Percentiles rank a stretch among this genome's conserved stretches.
Conservation (phyloP, 2,888 invertebrate genomes). For the Hyles lineata region DNA sequence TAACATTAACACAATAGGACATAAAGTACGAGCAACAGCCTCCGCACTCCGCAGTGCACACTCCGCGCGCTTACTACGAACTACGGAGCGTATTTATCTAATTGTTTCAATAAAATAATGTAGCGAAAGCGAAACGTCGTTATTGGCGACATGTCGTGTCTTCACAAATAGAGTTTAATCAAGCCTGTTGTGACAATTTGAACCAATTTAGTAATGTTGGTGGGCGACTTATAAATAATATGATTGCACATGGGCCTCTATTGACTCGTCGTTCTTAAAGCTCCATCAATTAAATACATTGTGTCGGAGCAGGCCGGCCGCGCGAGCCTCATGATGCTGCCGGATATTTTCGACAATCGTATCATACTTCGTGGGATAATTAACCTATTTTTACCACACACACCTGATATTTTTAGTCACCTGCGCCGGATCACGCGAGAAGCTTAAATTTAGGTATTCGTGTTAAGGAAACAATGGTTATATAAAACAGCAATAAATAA, state of each 20-base stretch:
- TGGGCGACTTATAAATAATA: conserved; percentile 64
- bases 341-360: conserved; percentile 27
- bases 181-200: conserved; percentile 71
- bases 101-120: conserved; percentile 27
- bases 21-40: not conserved
- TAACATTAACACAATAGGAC: not conserved
- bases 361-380: conserved; percentile 17
- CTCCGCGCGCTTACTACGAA: not conserved
- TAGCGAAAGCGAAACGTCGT: conserved; percentile 32
- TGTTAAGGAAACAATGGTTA: conserved; percentile 50
- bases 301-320: not conserved
- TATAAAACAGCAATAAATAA: conserved; percentile 49
- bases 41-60: not conserved
- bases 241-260: conserved; percentile 56
- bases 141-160: conserved; percentile 47
- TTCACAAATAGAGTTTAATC: conserved; percentile 66
- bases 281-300: conserved; percentile 62
- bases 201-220: conserved; percentile 68
- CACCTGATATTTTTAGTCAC: conserved; percentile 23
- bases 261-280: conserved; percentile 53
- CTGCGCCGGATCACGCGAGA: conserved; percentile 24
- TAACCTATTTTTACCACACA: conserved; percentile 12
- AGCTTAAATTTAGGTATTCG: conserved; percentile 34
- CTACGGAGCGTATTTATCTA: conserved; percentile 9
- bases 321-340: conserved; percentile 11